phyloP scores from a whole-genome alignment of 2,797 vertebrate species.

The Triplophysa bombifrons region DNA sequence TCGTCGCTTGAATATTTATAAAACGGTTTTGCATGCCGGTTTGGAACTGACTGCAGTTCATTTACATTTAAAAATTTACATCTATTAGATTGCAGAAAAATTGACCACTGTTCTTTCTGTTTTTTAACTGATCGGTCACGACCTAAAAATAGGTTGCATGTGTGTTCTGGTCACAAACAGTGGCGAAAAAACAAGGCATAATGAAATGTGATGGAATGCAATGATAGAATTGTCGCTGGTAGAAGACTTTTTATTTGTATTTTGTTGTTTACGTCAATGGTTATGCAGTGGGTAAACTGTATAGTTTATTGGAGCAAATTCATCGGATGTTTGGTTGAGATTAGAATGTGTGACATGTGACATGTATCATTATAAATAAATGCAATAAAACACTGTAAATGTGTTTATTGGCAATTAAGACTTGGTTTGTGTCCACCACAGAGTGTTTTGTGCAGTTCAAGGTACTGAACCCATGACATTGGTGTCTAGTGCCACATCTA shows the following conservation, averaged over 20 bases:
- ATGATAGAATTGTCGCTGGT: not conserved
- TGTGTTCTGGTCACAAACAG: not conserved
- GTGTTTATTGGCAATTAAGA: no score
- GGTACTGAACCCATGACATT: no score
- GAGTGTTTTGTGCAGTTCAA: no score
- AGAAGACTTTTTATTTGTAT: not conserved
- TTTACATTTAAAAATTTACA: not conserved
- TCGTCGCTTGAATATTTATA: slow-evolving; percentile 4
- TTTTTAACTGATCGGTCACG: not conserved
- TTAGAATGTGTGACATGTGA: no score
- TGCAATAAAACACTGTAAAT: not conserved
- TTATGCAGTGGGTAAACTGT: not conserved
- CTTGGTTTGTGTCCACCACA: no score
- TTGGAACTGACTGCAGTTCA: not conserved
- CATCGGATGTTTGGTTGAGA: no score
- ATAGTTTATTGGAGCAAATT: no score
- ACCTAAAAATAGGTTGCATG: not conserved
- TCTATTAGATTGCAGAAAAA: not conserved
- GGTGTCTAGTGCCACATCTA: no score
- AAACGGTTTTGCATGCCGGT: not conserved
- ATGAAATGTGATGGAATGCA: not conserved
- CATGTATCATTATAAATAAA: no score
- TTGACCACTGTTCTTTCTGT: not conserved
- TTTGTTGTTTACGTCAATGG: not conserved
- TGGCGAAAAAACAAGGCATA: not conserved